Evolutionary conservation across 1,140 invertebrate species (phyloP).

Genomic region (Caenorhabditis elegans): WBcel235 BX284603.4:6741501-6742000

Average conservation of each 20-base stretch:
- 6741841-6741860: neutral
- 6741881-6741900: too few species aligned
- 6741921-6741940: too few species aligned
- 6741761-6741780: neutral
- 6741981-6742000: too few species aligned
- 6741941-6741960: too few species aligned
- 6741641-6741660: neutral
- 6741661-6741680: slow-evolving; percentile 19
- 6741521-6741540: neutral
- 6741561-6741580: neutral
- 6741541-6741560: neutral
- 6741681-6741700: neutral
- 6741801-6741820: neutral
- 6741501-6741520: neutral
- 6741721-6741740: slow-evolving; percentile 17
- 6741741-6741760: slow-evolving; percentile 14
- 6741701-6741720: too few species aligned
- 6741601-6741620: neutral
- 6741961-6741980: too few species aligned
- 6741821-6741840: neutral
- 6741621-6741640: neutral
- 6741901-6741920: too few species aligned
- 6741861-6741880: neutral
- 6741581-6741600: neutral
- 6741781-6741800: neutral